A percentile compares a stretch with the other conserved stretches of the same genome.
Conservation (phyloP, 2,113 vertebrate species). For the Tetrao urogallus region DNA sequence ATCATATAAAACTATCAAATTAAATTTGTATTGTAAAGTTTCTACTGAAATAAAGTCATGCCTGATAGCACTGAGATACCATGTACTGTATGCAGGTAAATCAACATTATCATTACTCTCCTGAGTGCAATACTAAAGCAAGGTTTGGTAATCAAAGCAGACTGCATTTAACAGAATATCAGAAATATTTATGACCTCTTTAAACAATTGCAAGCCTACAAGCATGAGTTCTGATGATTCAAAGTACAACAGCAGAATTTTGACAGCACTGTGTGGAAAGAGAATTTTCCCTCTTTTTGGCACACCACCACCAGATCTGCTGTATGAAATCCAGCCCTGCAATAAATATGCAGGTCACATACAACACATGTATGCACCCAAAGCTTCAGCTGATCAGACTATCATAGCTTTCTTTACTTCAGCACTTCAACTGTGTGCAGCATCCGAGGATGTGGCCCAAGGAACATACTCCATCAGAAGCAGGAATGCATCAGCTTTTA, state of each 20-base stretch:
- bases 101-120: background rate
- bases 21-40: slow-evolving; percentile 36
- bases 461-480: background rate
- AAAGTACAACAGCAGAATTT: slow-evolving; percentile 23
- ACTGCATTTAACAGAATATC: slow-evolving; percentile 7
- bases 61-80: background rate
- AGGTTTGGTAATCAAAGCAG: slow-evolving; percentile 12
- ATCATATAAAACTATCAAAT: slow-evolving; percentile 31
- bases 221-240: slow-evolving; percentile 17
- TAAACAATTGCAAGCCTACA: slow-evolving; percentile 19
- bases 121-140: background rate
- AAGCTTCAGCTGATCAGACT: background rate
- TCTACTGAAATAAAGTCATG: slow-evolving; percentile 27
- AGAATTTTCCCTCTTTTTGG: slow-evolving; percentile 1
- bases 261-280: background rate
- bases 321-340: background rate
- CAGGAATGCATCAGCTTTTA: slow-evolving; percentile 55
- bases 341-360: background rate
- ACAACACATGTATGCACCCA: background rate
- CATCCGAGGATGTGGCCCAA: background rate
- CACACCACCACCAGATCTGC: background rate
- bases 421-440: background rate
- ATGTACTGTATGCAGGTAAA: background rate
- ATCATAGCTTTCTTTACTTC: background rate
- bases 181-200: slow-evolving; percentile 57